Evolutionary conservation across 2,797 vertebrate genomes (phyloP).

Genomic region (Pogonophryne albipinna): DNA sequence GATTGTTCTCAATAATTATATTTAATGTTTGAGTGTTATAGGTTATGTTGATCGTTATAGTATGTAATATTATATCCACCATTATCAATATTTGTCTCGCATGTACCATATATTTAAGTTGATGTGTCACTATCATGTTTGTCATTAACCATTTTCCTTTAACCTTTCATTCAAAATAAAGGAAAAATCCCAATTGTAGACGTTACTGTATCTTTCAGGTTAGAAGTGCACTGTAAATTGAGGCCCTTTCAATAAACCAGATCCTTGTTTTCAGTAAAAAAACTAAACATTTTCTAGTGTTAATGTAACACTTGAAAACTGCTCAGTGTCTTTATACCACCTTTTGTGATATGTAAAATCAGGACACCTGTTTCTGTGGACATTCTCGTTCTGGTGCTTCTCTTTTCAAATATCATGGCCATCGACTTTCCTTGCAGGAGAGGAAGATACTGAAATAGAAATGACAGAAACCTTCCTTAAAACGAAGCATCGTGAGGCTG

Average conservation of each 20-base stretch:
- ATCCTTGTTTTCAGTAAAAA: neutral
- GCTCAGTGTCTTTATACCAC: neutral
- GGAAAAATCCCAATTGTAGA: too few species aligned
- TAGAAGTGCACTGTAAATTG: neutral
- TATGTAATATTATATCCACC: neutral
- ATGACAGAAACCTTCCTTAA: constrained; percentile 14
- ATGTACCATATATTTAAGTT: neutral
- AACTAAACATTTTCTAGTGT: neutral
- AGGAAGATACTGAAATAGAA: constrained; percentile 88
- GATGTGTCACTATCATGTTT: neutral
- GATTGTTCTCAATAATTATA: neutral
- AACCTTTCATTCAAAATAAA: neutral
- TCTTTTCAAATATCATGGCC: constrained; percentile 98
- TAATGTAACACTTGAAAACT: constrained; percentile 3
- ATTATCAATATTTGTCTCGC: neutral
- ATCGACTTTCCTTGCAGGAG: constrained; percentile 94
- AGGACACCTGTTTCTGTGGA: constrained; percentile 94
- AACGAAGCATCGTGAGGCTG: neutral
- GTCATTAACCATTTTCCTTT: neutral
- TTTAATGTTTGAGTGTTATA: neutral
- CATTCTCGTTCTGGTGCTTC: constrained; percentile 96
- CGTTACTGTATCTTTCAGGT: neutral
- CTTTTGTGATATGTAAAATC: neutral
- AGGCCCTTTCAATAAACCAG: neutral
- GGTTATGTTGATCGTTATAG: neutral